A percentile compares a stretch with the other conserved stretches of the same genome.
Conservation (phyloP, 2,113 vertebrate genomes). For the Elephas maximus region DNA sequence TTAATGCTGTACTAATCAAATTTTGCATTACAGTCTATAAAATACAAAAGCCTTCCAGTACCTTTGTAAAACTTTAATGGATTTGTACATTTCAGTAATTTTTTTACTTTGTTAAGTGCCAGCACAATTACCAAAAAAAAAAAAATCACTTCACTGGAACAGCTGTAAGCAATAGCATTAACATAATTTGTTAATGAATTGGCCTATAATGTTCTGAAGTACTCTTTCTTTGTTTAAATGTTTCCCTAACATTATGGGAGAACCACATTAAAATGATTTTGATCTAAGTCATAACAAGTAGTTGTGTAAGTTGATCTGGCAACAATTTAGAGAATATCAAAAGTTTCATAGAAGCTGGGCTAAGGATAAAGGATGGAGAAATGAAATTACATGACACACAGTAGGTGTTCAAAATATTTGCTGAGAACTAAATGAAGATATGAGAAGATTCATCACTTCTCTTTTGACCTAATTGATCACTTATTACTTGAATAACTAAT, state of each 20-base stretch:
- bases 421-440: neutral
- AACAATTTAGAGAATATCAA: conserved; percentile 30
- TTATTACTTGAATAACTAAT: neutral
- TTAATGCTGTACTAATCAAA: conserved; percentile 49
- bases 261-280: conserved; percentile 51
- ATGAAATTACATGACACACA: conserved; percentile 1
- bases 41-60: conserved; percentile 27
- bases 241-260: conserved; percentile 6
- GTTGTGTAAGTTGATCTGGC: neutral
- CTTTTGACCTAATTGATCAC: neutral
- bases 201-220: conserved; percentile 11
- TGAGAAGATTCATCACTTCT: neutral
- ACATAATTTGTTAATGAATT: conserved; percentile 62
- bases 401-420: neutral
- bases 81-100: conserved; percentile 40
- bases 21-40: conserved; percentile 36
- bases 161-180: neutral
- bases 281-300: neutral
- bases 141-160: neutral
- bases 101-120: conserved; percentile 19
- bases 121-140: neutral
- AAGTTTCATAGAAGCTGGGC: neutral
- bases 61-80: neutral
- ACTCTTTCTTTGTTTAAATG: conserved; percentile 60
- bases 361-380: neutral